Evolutionary conservation across 2,888 invertebrate species (phyloP), one percentile per base, ranked within the genome.

Genomic region (Nezara viridula): DNA sequence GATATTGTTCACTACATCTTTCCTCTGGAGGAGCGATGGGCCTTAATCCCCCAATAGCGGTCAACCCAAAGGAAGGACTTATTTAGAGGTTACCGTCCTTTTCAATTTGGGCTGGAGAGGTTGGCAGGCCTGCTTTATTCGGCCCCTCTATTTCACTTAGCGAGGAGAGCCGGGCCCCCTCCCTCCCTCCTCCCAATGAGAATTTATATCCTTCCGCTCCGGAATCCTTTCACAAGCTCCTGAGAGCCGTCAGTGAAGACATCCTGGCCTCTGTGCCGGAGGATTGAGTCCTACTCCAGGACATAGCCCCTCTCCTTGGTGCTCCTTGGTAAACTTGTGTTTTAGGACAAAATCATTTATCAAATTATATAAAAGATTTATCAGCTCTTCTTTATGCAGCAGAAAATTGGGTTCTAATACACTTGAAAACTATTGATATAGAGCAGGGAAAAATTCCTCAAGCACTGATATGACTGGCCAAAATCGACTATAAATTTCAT

Each of bases 31-130:
- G 32, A 88, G 73, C 81, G 73, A 88, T 44, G 55, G 85, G 40
- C 85, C 55, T 27, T 44, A 89, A 86, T 86, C 50, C 66, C 81
- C 32, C 86, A 89, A 89, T 66, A 81, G 66, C 89, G 86, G 86
- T 86, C 77, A 77, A 77, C 77, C 50, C 40, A 12, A 32, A 16
- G 60, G 60, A 73, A 88, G 85, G 77, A 88, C 88, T 89, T 89
- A 89, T 89, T 89, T 89, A 89, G 85, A 73, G 85, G 55, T 85
- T 81, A 86, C 89, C 89, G 89, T 89, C 87, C 89, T 85, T 89
- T 89, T 89, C 89, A 89, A 89, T 89, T 89, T 85, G 88, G 85
- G 4, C 44, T 44, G 81, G 81, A 81, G 44, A 81, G 81, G 81
- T 40, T 81, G 81, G 81, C 81, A 81, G 81, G 24, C 81, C 81